Conservation (phyloP, 2,888 invertebrate genomes). For the Unio pictorum region DNA sequence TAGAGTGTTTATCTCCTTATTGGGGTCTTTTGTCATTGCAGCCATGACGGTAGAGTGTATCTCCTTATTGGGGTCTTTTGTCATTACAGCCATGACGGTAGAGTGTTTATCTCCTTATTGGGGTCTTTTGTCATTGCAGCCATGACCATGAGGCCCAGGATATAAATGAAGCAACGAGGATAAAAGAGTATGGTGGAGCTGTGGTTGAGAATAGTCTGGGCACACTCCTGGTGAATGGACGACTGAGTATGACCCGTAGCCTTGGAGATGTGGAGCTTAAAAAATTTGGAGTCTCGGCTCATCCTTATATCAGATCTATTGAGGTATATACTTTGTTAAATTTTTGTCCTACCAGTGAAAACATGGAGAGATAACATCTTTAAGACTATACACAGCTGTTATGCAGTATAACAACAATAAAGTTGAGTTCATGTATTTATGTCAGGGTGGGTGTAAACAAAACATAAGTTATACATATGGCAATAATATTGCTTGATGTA, state of each 20-base stretch:
- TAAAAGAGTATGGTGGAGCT: slow-evolving; percentile 71
- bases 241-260: slow-evolving; percentile 74
- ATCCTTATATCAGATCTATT: slow-evolving; percentile 70
- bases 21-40: too few species aligned
- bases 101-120: too few species aligned
- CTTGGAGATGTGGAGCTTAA: slow-evolving; percentile 74
- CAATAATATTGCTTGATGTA: too few species aligned
- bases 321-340: slow-evolving; percentile 56
- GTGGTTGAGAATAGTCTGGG: slow-evolving; percentile 72
- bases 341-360: neutral
- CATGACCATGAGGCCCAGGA: slow-evolving; percentile 73
- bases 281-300: slow-evolving; percentile 73
- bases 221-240: slow-evolving; percentile 71
- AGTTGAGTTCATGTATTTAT: neutral
- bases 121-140: too few species aligned
- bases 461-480: neutral
- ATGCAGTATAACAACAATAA: neutral
- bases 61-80: too few species aligned
- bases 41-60: slow-evolving; percentile 51
- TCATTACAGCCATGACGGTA: too few species aligned
- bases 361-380: too few species aligned
- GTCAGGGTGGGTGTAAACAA: neutral
- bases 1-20: too few species aligned
- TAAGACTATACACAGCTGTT: neutral
- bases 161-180: slow-evolving; percentile 71